phyloP scores from a whole-genome alignment of 1,140 invertebrate genomes.

The Chironomus striatipennis region DNA sequence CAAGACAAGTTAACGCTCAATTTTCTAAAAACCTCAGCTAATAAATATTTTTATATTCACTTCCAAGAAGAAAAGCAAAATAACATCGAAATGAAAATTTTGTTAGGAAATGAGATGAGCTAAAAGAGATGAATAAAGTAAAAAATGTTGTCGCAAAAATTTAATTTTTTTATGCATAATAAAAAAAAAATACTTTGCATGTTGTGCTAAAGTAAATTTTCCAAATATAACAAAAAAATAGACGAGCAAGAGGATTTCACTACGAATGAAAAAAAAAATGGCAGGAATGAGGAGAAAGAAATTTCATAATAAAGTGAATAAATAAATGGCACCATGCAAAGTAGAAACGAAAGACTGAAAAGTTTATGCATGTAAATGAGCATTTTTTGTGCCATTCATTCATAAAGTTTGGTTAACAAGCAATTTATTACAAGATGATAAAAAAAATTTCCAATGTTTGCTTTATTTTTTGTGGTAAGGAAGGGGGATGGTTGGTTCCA shows the following conservation, averaged over 20 bases:
- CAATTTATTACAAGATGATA: too few relatives aligned
- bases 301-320: background rate
- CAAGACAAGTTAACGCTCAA: too few relatives aligned
- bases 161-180: constrained; percentile 15
- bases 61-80: background rate
- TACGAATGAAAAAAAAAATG: background rate
- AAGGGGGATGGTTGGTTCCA: too few relatives aligned
- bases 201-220: background rate
- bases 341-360: too few relatives aligned
- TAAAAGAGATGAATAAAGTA: background rate
- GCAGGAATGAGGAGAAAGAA: background rate
- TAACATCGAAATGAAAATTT: background rate
- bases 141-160: background rate
- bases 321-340: constrained; percentile 7
- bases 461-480: too few relatives aligned
- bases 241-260: too few relatives aligned
- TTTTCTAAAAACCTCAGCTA: background rate
- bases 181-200: background rate
- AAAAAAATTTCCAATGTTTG: too few relatives aligned
- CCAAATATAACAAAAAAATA: background rate
- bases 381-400: too few relatives aligned
- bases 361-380: background rate
- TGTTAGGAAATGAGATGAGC: background rate
- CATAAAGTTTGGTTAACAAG: too few relatives aligned
- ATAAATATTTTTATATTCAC: background rate